These are phyloP conservation scores for Axis porcinus DNA, from an alignment of 2,113 vertebrate species.

Conservation along the genomic window DNA sequence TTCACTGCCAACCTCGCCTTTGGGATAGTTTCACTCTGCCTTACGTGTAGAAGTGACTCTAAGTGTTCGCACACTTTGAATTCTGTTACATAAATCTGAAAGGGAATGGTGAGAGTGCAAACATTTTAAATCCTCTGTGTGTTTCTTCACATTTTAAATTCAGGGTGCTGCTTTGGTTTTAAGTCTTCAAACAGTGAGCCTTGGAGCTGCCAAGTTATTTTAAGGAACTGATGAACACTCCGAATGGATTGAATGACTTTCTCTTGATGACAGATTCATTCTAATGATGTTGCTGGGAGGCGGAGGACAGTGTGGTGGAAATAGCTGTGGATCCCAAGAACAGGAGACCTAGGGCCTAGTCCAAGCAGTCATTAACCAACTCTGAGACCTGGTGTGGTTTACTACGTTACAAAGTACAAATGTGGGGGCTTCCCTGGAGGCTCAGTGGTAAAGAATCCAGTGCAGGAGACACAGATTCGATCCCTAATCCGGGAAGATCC, in stretches of 20 bases:
- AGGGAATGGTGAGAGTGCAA: neutral
- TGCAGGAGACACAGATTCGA: neutral
- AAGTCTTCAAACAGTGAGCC: conserved; percentile 43
- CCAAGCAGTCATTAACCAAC: neutral
- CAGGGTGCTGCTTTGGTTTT: conserved; percentile 26
- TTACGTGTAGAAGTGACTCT: neutral
- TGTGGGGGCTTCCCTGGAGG: neutral
- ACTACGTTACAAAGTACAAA: neutral
- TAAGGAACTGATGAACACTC: conserved; percentile 52
- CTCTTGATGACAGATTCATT: conserved; percentile 53
- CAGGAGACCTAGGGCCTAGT: neutral
- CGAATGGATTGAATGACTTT: conserved; percentile 59
- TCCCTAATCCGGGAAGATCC: neutral
- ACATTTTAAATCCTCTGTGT: neutral
- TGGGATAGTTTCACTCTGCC: neutral
- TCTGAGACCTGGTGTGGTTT: neutral
- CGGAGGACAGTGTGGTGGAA: neutral
- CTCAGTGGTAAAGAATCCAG: neutral
- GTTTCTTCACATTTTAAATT: conserved; percentile 36
- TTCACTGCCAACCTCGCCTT: neutral
- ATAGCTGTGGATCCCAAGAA: neutral
- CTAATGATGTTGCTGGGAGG: neutral
- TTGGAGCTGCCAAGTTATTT: conserved; percentile 58
- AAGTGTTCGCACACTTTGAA: neutral
- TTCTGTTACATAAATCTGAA: conserved; percentile 10